Percentiles rank a stretch among this genome's conserved stretches.
Conservation (phyloP, 2,113 vertebrate genomes). For the Stigmatopora nigra region DNA sequence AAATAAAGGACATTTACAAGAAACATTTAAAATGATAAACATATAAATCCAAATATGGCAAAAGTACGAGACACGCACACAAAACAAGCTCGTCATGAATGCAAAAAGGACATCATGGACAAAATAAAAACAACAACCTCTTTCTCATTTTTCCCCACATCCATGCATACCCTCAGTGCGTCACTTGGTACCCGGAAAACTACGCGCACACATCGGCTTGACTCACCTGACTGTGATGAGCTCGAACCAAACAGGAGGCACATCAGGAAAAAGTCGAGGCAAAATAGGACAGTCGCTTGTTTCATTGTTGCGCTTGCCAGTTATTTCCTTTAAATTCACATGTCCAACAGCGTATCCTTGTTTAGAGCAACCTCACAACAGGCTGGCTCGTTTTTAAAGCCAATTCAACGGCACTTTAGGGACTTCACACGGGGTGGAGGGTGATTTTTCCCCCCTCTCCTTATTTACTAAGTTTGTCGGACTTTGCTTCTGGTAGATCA, state of each 20-base stretch:
- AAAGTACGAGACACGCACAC: not conserved
- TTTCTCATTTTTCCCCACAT: slow-evolving; percentile 1
- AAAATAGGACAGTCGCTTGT: slow-evolving; percentile 65
- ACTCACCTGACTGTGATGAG: slow-evolving; percentile 87
- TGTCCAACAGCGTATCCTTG: slow-evolving; percentile 68
- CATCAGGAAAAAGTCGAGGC: slow-evolving; percentile 73
- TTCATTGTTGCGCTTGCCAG: slow-evolving; percentile 65
- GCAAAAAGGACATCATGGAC: not conserved
- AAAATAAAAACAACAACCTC: slow-evolving; percentile 10
- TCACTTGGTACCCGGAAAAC: not conserved
- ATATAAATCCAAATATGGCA: not conserved
- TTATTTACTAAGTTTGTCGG: slow-evolving; percentile 39
- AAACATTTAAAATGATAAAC: too few relatives aligned
- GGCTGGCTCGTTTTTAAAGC: slow-evolving; percentile 28
- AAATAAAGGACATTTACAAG: too few relatives aligned
- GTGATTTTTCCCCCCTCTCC: not conserved
- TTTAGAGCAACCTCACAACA: slow-evolving; percentile 32
- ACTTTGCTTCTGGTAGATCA: slow-evolving; percentile 18
- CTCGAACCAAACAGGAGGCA: slow-evolving; percentile 68
- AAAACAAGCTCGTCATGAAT: not conserved
- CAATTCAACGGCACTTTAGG: slow-evolving; percentile 44
- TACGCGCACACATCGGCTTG: slow-evolving; percentile 8
- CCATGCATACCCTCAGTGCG: slow-evolving; percentile 35
- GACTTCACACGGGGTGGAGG: slow-evolving; percentile 25
- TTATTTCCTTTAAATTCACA: slow-evolving; percentile 71